These are phyloP conservation scores for Ichneumon xanthorius DNA, from an alignment of 2,888 invertebrate species.

Conservation along the genomic window DNA sequence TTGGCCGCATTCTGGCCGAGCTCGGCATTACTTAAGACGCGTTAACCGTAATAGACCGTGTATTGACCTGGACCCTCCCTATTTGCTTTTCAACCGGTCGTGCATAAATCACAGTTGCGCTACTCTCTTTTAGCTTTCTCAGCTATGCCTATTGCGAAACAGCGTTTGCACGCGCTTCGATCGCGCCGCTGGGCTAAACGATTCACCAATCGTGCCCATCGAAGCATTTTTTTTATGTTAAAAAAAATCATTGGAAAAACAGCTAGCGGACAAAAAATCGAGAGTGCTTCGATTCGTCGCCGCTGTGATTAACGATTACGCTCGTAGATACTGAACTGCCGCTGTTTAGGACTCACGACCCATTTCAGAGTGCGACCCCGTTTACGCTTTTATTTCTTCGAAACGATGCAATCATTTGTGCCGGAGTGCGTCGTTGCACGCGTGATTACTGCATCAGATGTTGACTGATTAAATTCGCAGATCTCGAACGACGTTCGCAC, in stretches of 20 bases:
- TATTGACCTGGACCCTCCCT: conserved; percentile 75
- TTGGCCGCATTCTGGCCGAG: conserved; percentile 79
- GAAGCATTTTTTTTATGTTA: neutral
- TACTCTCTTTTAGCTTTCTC: conserved; percentile 24
- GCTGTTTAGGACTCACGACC: neutral
- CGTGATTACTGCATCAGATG: conserved; percentile 71
- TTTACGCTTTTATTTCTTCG: conserved; percentile 23
- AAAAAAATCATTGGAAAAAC: neutral
- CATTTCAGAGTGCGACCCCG: neutral
- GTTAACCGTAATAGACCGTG: conserved; percentile 78
- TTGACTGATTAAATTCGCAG: conserved; percentile 72
- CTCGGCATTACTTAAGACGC: conserved; percentile 75
- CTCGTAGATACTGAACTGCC: neutral
- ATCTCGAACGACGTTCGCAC: conserved; percentile 58
- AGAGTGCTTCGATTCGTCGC: neutral
- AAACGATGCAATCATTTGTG: conserved; percentile 22
- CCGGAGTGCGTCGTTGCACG: conserved; percentile 37
- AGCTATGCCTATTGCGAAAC: conserved; percentile 5
- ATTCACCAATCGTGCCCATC: neutral
- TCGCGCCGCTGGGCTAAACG: neutral
- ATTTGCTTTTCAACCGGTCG: conserved; percentile 70
- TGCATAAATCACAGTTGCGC: conserved; percentile 76
- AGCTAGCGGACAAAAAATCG: neutral
- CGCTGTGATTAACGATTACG: neutral
- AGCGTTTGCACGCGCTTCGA: neutral